Evolutionary conservation across 2,888 invertebrate species (phyloP).

Genomic region (Tricholauxania praeusta): DNA sequence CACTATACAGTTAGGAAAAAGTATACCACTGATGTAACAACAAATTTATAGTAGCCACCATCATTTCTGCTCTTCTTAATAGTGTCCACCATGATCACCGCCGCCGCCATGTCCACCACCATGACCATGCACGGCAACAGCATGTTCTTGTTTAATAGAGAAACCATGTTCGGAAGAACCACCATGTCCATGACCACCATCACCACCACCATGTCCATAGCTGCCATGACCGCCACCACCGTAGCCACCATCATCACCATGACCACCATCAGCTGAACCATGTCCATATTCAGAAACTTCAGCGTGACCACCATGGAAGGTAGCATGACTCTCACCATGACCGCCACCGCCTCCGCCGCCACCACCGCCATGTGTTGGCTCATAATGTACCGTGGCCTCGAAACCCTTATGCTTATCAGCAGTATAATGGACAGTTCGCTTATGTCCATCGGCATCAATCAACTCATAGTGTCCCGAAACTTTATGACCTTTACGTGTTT

Average conservation of each 20-base stretch:
- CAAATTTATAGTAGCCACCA: background rate
- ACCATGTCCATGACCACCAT: background rate
- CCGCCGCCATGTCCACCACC: background rate
- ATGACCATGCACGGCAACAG: slow-evolving; percentile 36
- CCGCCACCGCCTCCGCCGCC: slow-evolving; percentile 42
- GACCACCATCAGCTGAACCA: slow-evolving; percentile 42
- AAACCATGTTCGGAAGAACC: slow-evolving; percentile 49
- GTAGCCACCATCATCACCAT: background rate
- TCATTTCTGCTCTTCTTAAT: too few species aligned
- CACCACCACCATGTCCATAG: slow-evolving; percentile 14
- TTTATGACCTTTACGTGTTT: slow-evolving; percentile 57
- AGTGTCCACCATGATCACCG: background rate
- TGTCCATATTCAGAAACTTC: slow-evolving; percentile 43
- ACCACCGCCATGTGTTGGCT: slow-evolving; percentile 50
- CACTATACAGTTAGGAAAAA: background rate
- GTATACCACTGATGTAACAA: background rate
- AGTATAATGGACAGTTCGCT: slow-evolving; percentile 59
- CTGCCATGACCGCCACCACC: background rate
- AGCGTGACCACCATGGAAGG: slow-evolving; percentile 43
- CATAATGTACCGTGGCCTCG: slow-evolving; percentile 55
- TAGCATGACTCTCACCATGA: background rate
- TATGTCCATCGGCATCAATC: slow-evolving; percentile 61
- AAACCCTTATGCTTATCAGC: slow-evolving; percentile 60
- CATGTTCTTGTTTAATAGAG: slow-evolving; percentile 55
- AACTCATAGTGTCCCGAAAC: slow-evolving; percentile 60